Base-by-base conservation (phyloP, 2,113 vertebrate genomes). In the Sylvicapra grimmia region DNA sequence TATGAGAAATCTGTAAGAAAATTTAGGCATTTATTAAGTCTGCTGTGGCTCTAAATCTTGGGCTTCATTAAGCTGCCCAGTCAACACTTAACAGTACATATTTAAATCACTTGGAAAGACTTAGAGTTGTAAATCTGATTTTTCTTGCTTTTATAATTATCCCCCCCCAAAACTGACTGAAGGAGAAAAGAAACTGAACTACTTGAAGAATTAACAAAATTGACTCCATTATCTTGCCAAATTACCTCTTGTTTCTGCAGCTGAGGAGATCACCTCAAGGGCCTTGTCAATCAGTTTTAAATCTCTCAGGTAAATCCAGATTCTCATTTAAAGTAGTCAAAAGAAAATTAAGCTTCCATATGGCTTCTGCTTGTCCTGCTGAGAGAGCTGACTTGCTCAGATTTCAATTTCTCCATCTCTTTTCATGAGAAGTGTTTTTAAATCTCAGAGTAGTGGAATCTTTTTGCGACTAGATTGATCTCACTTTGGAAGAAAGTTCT, bases 181-280 rank as follows among this genome's bases (percentile, higher is more conserved):
- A 83, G 89, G 96, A 95, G 86, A 96, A 98, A 97, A 95, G 94
- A 97, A 96, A 97, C 79, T 90, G 49, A 97, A 94, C 87, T 95
- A 92, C 89, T 97, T 97, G 89, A 93, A 95, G 96, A 97, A 97
- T 98, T 96, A 97, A 91, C 97, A 97, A 96, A 98, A 98, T 95
- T 94, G 96, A 96, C 96, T 97, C 93, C 77, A 98, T 97, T 98
- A 97, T 98, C 96, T 96, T 97, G 95, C 95, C 90, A 97, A 98
- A 95, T 98, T 97, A 97, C 94, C 93, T 97, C 93, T 97, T 92
- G 68, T 97, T 96, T 96, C 93, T 90, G 36, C 80, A 84, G 83
- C 61, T 33, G 58, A 94, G 59, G 75, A 95, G 59, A 92, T 56
- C 0, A 31, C 96, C 94, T 94, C 92, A 63, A 94, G 90, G 96